A percentile compares a stretch with the other conserved stretches of the same genome.
Conservation (phyloP, 2,797 vertebrate species). For the Brotula barbata region DNA sequence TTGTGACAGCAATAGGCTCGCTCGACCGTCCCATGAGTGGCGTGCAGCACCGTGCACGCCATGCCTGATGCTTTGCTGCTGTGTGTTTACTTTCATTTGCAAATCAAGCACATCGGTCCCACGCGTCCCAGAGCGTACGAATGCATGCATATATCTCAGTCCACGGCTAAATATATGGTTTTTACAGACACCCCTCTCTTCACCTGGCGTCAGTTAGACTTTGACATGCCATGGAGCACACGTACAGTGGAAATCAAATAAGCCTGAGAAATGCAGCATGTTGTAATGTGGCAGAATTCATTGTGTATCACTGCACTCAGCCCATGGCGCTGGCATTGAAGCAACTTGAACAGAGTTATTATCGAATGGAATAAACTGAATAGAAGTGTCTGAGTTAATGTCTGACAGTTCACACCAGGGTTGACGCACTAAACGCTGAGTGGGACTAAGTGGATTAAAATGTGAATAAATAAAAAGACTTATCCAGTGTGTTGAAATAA, state of each 20-base stretch:
- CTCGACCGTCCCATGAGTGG: constrained; percentile 4
- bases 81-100: not conserved
- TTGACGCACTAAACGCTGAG: constrained; percentile 33
- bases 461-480: constrained; percentile 46
- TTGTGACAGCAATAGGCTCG: constrained; percentile 16
- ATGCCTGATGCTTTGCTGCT: too few species aligned
- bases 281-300: constrained; percentile 9
- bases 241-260: not conserved
- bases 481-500: constrained; percentile 52
- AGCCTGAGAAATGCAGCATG: constrained; percentile 4
- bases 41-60: not conserved
- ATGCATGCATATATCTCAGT: too few species aligned
- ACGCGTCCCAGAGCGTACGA: too few species aligned
- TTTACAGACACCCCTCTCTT: too few species aligned
- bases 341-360: constrained; percentile 6
- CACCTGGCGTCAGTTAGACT: too few species aligned
- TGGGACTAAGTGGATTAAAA: constrained; percentile 32
- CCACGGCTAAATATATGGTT: too few species aligned
- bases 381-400: not conserved
- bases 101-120: constrained; percentile 7
- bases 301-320: constrained; percentile 14
- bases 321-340: constrained; percentile 18
- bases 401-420: constrained; percentile 19
- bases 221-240: too few species aligned
- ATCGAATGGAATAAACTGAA: constrained; percentile 10